Percentiles rank a stretch among this genome's conserved stretches.
Evolutionary conservation across 1,140 invertebrate species (phyloP).

Genomic region (Nasonia vitripennis): DNA sequence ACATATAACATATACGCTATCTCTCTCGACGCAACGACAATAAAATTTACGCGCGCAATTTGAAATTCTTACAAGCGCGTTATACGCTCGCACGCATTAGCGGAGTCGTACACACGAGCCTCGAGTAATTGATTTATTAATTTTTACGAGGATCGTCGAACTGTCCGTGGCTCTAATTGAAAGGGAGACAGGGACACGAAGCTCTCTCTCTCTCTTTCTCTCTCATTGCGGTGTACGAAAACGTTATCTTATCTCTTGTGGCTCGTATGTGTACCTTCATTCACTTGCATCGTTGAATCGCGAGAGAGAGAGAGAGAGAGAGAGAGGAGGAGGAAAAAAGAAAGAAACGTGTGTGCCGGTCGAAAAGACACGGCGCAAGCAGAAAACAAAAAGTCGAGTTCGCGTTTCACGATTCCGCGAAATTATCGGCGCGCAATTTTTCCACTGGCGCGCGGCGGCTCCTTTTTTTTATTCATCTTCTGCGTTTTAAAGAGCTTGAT

Average conservation of each 20-base stretch:
- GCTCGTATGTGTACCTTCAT: background rate
- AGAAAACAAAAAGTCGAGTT: conserved; percentile 3
- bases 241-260: background rate
- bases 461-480: background rate
- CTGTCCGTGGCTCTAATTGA: background rate
- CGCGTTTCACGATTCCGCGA: conserved; percentile 6
- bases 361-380: conserved; percentile 9
- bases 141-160: conserved; percentile 8
- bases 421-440: conserved; percentile 16
- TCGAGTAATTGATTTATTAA: conserved; percentile 15
- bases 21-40: background rate
- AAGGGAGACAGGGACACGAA: background rate
- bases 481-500: conserved; percentile 5
- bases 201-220: background rate
- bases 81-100: background rate
- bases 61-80: background rate
- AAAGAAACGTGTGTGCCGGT: background rate
- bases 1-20: background rate
- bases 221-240: background rate
- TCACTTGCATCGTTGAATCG: background rate
- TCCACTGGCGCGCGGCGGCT: background rate
- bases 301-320: background rate
- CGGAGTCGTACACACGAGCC: background rate
- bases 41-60: background rate
- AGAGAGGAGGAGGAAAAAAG: background rate